Conservation (phyloP, 2,888 invertebrate genomes). For the Lordiphosa fenestrarum region DNA sequence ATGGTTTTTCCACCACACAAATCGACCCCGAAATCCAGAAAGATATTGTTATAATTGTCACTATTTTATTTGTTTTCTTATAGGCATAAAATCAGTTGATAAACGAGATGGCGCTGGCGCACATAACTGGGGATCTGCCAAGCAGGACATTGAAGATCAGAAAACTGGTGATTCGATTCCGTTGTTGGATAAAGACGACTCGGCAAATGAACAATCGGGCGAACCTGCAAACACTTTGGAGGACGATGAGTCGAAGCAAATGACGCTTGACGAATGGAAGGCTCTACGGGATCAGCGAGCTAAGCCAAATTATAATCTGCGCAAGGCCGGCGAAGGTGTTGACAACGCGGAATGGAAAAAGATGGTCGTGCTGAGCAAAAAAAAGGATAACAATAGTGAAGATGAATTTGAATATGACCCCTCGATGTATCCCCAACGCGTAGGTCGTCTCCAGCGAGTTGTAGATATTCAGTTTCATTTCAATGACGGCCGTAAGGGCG, state of each 20-base stretch:
- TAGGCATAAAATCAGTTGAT: constrained; percentile 91
- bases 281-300: constrained; percentile 88
- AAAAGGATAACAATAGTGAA: constrained; percentile 83
- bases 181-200: constrained; percentile 77
- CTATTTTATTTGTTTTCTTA: not conserved
- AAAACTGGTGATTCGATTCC: constrained; percentile 60
- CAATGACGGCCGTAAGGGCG: constrained; percentile 88
- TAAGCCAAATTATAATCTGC: constrained; percentile 93
- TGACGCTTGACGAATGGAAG: constrained; percentile 97
- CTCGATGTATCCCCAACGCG: constrained; percentile 91
- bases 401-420: constrained; percentile 87
- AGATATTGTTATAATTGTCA: too few species aligned
- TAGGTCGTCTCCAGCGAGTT: constrained; percentile 91
- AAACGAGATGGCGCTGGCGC: constrained; percentile 97
- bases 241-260: constrained; percentile 91
- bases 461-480: constrained; percentile 94
- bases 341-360: constrained; percentile 96
- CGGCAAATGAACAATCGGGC: constrained; percentile 77
- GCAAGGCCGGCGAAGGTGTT: constrained; percentile 97
- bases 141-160: constrained; percentile 90
- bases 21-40: too few species aligned
- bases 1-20: too few species aligned
- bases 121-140: constrained; percentile 97
- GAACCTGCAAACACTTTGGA: constrained; percentile 81
- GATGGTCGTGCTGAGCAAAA: constrained; percentile 89